Evolutionary conservation across 1,140 invertebrate genomes (phyloP), one percentile per base, ranked within the genome.

Genomic region (Goniozus legneri): DNA sequence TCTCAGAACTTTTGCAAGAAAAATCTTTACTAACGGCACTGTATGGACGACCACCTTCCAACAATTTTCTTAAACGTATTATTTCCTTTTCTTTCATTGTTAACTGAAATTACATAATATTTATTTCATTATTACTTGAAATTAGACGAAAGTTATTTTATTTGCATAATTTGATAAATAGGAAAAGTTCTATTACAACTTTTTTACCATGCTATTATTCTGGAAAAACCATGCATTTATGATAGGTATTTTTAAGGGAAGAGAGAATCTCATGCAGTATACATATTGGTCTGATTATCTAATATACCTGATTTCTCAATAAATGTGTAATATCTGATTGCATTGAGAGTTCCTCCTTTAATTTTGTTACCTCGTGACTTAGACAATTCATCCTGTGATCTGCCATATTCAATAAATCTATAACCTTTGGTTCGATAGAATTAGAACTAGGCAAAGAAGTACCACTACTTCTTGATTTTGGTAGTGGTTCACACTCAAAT

Each of bases 31-130:
- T 76, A 22, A 82, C 58, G 2, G 78, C 79, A 36, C 59, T 60
- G 37, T 80, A 60, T 0, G 83, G 79, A 60, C 81, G 75, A 18
- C 82, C 83, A 44, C 80, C 80, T 72, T 87, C 82, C 43, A 85
- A 60, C 56, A 85, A 67, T 45, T 78, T 78, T 62, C 77, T 80
- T 21, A 87, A 60, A 36, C 84, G 73, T 20, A 75, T 53, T 53
- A 86, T 84, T 77, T 87, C 84, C 62, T 79, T 80, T 50, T 86
- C 82, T 45, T 73, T 75, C 0, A 49, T 32, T 3, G 61, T 39
- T 32, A 76, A 39, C 71, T 76, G 36, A 3, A 58, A 60, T 38
- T 37, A 39, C 36, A 56, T 53, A 47, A 15, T 0, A 47, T 33
- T n/a, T n/a, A n/a, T n/a, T n/a, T n/a, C n/a, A n/a, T n/a, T n/a